Base-by-base conservation (phyloP, 37 sponge, comb jelly and placozoan species). In the Amphimedon queenslandica region DNA sequence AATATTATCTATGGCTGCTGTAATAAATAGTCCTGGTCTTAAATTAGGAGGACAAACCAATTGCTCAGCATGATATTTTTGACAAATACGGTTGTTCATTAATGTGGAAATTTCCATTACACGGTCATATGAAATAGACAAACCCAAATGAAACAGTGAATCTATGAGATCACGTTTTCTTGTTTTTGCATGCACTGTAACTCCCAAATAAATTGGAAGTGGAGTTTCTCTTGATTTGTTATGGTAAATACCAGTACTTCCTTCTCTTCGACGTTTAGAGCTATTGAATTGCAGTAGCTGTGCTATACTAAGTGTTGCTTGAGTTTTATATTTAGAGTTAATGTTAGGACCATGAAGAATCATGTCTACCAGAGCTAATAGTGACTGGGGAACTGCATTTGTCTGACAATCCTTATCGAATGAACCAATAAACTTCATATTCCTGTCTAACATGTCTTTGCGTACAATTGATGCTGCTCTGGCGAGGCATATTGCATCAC, bases 91-190 rank as follows among this genome's bases (percentile, higher is more conserved):
- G 63, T 70, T 80, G 29, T 63, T 71, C 63, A 80, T 30, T 42
- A 42, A 47, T 34, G 80, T 41, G 2, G 72, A 71, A 8, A 80
- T 37, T 2, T 30, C 39, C 55, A 80, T 34, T 24, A 80, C 65
- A 71, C 72, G 64, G 65, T 70, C 65, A 58, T 80, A 80, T 4
- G 80, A 71, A 42, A 80, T 71, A 51, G 71, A 58, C 64, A 80
- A 31, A 5, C 80, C 80, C 11, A 70, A 51, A 53, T 30, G 21
- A 24, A 56, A 71, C 31, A 80, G 27, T 32, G 37, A 30, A 40
- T 80, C 80, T 18, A 80, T 64, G 37, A 80, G 55, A 57, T 70
- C 66, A 25, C 60, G 27, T 64, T 80, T 80, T 13, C 80, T 64
- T 37, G 71, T 79, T 16, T 66, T 24, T 32, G 78, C 42, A 37